Base-by-base conservation (phyloP, 2,113 vertebrate genomes). In the Sarotherodon lohbergeri region DNA sequence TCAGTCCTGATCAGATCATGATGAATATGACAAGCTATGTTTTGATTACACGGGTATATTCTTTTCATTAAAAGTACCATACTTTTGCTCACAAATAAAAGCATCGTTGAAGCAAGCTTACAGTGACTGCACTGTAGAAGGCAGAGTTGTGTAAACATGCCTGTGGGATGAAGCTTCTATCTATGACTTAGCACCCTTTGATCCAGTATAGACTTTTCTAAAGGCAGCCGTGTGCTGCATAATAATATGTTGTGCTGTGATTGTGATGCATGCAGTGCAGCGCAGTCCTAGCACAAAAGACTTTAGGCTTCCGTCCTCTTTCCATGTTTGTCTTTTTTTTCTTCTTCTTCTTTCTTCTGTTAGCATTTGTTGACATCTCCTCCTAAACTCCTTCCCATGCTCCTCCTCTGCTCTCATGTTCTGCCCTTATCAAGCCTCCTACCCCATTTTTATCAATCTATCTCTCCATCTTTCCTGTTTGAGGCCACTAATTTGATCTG, bases 381-480 rank as follows among this genome's bases (percentile, higher is more conserved):
- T 50, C 46, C 43, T 85, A 80, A 59, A 54, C 46, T 82, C 71
- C 22, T 41, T 6, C 39, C 41, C 46, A 22, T 78, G 78, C 84
- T 81, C 19, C 46, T 48, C 61, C 61, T 79, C 57, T 79, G 54
- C 68, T 82, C 76, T 54, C 55, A 14, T 86, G 61, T 56, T 76
- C 59, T 56, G 11, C 32, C 27, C 22, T 82, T 48, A 10, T 36
- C 59, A 81, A 29, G 56, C 22, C 10, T 78, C 27, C 73, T 78
- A 4, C 36, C 24, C 48, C 7, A 61, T 39, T 43, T 56, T 8
- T 81, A 83, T 86, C 84, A 43, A 52, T 91, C 89, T 82, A 86
- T 93, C 89, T 82, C 2, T 36, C 80, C 79, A 85, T 93, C 88
- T 89, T 91, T 95, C 90, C 90, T 88, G 89, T 93, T 92, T 90